Conservation (phyloP, 2,888 invertebrate species). For the Chrysomela aeneicollis region DNA sequence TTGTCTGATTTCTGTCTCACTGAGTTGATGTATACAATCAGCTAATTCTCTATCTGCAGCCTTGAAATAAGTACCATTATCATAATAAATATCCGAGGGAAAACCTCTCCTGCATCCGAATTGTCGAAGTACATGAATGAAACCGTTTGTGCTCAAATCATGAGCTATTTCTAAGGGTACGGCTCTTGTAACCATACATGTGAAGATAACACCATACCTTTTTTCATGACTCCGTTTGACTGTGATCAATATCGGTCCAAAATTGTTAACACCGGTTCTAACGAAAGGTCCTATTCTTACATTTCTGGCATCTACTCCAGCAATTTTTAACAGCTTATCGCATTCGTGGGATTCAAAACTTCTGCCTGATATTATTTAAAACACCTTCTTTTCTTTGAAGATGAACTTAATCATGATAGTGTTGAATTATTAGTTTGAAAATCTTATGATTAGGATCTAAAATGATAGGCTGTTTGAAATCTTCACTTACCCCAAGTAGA, state of each 20-base stretch:
- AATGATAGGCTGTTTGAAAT: neutral
- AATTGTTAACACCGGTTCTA: conserved; percentile 25
- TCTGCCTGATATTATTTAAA: conserved; percentile 17
- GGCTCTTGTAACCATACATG: conserved; percentile 19
- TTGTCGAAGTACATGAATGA: conserved; percentile 16
- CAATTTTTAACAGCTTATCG: conserved; percentile 23
- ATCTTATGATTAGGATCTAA: conserved; percentile 22
- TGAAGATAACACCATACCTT: conserved; percentile 20
- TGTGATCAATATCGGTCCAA: conserved; percentile 20
- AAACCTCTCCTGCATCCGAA: conserved; percentile 22
- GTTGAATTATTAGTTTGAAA: conserved; percentile 23
- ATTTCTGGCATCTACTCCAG: conserved; percentile 20
- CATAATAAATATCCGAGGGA: conserved; percentile 39
- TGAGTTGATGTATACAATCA: conserved; percentile 23
- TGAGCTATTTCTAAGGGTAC: conserved; percentile 25
- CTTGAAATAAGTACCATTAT: conserved; percentile 12
- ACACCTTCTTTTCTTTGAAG: conserved; percentile 24
- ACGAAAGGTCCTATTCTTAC: conserved; percentile 26
- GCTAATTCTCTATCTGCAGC: neutral
- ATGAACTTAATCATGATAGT: conserved; percentile 25
- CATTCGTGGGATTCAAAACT: conserved; percentile 24
- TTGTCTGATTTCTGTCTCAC: too few relatives aligned
- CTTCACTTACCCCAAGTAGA: conserved; percentile 1
- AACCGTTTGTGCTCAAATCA: conserved; percentile 15
- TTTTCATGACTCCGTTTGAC: conserved; percentile 10